Evolutionary conservation across 2,888 invertebrate species (phyloP), one percentile per base, ranked within the genome.

Genomic region (Clivina fossor): DNA sequence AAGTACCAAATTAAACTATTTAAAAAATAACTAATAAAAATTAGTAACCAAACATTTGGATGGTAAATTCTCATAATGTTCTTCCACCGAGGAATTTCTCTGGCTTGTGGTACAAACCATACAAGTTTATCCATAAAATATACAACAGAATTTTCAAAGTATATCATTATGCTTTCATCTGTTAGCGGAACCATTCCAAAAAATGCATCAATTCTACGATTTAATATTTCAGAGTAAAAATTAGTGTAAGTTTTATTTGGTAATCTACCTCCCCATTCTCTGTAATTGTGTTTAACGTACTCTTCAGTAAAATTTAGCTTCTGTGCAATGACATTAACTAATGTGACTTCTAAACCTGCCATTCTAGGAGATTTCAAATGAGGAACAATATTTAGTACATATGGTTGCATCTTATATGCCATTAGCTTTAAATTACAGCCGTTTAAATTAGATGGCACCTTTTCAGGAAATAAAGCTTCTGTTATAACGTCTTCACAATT

Each of bases 181-280:
- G n/a, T n/a, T n/a, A n/a, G n/a, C n/a, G n/a, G n/a, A n/a, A n/a
- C n/a, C n/a, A n/a, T n/a, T n/a, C n/a, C n/a, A n/a, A n/a, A n/a
- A n/a, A n/a, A n/a, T n/a, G n/a, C n/a, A n/a, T n/a, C n/a, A n/a
- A n/a, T n/a, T n/a, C n/a, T n/a, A n/a, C n/a, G n/a, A n/a, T n/a
- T n/a, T n/a, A n/a, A n/a, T n/a, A n/a, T n/a, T n/a, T n/a, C n/a
- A n/a, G n/a, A n/a, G 18, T 18, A 44, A 18, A 44, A 26, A 5
- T 30, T 18, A 3, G 71, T 72, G 79, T 81, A 83, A 4, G 67
- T 64, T 0, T 77, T 76, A 28, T 68, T 60, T 13, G 61, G 37
- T 8, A 71, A 64, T 55, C 74, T 69, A 54, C 79, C 74, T 0
- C 83, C 83, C 57, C 82, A 63, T n/a, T 55, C 20, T 1, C 15